Base-by-base conservation (phyloP, 2,113 vertebrate species). In the Paratilapia polleni region DNA sequence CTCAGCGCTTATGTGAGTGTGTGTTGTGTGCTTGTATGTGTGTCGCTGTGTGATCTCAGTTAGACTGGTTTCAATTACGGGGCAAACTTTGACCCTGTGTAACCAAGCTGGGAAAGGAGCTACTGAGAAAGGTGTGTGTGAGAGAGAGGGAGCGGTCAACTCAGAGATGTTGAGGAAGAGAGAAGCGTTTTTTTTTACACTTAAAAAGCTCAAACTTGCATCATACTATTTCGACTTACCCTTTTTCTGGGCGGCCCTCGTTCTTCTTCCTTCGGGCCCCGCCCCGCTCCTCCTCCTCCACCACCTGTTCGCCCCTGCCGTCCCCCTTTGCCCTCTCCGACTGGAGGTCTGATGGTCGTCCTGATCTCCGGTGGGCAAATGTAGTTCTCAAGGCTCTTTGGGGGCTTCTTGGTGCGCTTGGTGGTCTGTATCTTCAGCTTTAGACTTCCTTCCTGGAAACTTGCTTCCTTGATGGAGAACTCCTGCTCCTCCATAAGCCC, bases 391-490 rank as follows among this genome's bases (percentile, higher is more conserved):
- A 99, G 95, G 92, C 96, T 99, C 94, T 99, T 99, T 62, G 98
- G 98, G 91, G 98, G 98, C 94, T 99, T 99, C 95, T 99, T 99
- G 1, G 98, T 97, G 92, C 98, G 96, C 93, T 99, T 99, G 64
- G 98, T 99, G 59, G 98, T 99, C 96, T 99, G 98, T 89, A 99
- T 99, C 96, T 99, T 99, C 86, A 99, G 91, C 91, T 99, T 99
- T 89, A 99, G 96, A 92, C 98, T 99, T 88, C 98, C 98, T 91
- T 99, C 98, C 0, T 98, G 97, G 93, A 99, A 99, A 94, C 98
- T 99, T 3, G 98, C 98, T 92, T 99, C 98, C 93, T 99, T 99
- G 95, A 99, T 99, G 89, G 98, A 99, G 96, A 99, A 99, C 73
- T 99, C 98, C 94, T 99, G 98, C 62, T 99, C 98, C 88, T 99